Base-by-base conservation (phyloP, 1,140 invertebrate species). In the Olivierus martensii region DNA sequence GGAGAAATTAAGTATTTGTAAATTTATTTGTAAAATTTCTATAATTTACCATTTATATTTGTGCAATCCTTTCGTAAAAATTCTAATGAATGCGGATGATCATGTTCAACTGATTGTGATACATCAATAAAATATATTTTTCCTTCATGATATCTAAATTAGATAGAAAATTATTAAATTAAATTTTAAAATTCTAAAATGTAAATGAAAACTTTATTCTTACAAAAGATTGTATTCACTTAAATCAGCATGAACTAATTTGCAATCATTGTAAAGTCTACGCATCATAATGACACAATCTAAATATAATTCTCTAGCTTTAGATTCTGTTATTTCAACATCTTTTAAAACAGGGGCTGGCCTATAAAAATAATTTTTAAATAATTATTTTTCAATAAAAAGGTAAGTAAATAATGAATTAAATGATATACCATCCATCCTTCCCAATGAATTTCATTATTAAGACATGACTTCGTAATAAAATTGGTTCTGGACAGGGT, bases 141-240 rank as follows among this genome's bases (percentile, higher is more conserved):
- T 15, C 28, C 28, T 28, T 28, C 28, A 28, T 28, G 28, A 28
- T 28, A 28, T 28, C 28, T 28, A 28, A 28, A 28, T 9, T 6
- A 28, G 9, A 28, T 6, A 28, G 9, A 28, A 1, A 2, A 28
- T 28, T 28, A 28, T 28, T 28, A 28, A 28, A 28, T 28, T 28
- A 28, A 28, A 28, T 4, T 28, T 28, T 28, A 28, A 28, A n/a
- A 28, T 28, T 28, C 9, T 28, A 28, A 6, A 6, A 28, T 6
- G 28, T 28, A 0, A 28, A 9, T 28, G 9, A 28, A 28, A 93
- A 83, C 76, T 74, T 37, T 88, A 71, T 64, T 80, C 75, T 79
- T 83, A 87, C 22, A 94, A 69, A 52, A 94, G 79, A 67, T 94
- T 94, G 66, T 89, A 94, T 68, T 93, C 90, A 21, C 84, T 89